phyloP scores from a whole-genome alignment of 2,888 invertebrate genomes.

The Stenoptilia bipunctidactyla region DNA sequence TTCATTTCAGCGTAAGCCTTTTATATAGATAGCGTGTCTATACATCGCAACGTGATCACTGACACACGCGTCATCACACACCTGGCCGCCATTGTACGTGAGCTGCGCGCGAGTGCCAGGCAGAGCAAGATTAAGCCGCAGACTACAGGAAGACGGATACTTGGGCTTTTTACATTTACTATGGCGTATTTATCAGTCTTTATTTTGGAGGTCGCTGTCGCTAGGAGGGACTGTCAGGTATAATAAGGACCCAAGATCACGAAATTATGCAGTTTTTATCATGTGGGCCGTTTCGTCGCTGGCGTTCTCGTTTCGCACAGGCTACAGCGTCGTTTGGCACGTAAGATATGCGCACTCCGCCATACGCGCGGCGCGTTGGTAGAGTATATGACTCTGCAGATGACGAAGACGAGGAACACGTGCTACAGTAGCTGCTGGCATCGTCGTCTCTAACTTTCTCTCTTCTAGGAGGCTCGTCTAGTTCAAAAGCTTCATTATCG shows the following conservation, averaged over 20 bases:
- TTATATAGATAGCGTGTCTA: constrained; percentile 28
- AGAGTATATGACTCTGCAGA: constrained; percentile 90
- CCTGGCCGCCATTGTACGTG: constrained; percentile 22
- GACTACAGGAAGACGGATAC: constrained; percentile 30
- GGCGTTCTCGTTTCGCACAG: constrained; percentile 79
- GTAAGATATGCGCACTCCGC: constrained; percentile 91
- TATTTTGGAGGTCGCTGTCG: constrained; percentile 59
- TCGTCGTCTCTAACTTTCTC: constrained; percentile 70
- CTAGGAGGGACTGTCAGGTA: constrained; percentile 33
- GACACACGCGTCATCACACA: constrained; percentile 23
- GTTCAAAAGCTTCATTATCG: constrained; percentile 59
- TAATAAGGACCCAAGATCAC: constrained; percentile 71
- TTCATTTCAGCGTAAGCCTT: constrained; percentile 27
- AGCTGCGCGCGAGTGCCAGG: neutral
- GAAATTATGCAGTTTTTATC: constrained; percentile 90
- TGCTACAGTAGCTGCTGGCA: constrained; percentile 84
- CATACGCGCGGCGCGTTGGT: constrained; percentile 86
- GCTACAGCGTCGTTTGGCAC: constrained; percentile 93
- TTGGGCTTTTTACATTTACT: constrained; percentile 36
- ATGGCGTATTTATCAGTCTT: constrained; percentile 68
- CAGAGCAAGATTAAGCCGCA: constrained; percentile 2
- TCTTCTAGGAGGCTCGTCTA: constrained; percentile 45
- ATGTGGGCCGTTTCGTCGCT: constrained; percentile 72
- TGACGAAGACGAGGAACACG: constrained; percentile 91
- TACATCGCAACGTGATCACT: constrained; percentile 37